phyloP scores from a whole-genome alignment of 2,888 invertebrate species.

The Apamea anceps region DNA sequence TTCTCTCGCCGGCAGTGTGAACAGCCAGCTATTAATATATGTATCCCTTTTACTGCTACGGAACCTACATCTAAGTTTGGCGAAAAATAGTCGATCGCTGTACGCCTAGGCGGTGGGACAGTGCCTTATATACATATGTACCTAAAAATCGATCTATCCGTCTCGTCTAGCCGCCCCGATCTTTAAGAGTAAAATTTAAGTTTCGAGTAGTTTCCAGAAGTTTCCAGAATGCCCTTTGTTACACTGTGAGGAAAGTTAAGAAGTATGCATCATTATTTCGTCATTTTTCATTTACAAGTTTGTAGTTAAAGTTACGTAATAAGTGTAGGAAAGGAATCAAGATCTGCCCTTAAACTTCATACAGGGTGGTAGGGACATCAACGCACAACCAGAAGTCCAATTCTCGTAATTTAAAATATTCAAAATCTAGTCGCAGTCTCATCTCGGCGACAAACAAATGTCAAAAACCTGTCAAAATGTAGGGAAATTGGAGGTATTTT shows the following conservation, averaged over 20 bases:
- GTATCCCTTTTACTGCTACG: not conserved
- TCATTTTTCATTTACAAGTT: slow-evolving; percentile 9
- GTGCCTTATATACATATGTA: not conserved
- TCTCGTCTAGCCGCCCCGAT: slow-evolving; percentile 19
- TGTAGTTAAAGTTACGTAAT: not conserved
- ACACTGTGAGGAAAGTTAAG: not conserved
- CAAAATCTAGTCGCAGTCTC: too few species aligned
- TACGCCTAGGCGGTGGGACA: not conserved
- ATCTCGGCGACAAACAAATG: too few species aligned
- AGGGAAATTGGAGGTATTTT: too few species aligned
- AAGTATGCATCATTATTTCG: slow-evolving; percentile 10
- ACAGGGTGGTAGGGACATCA: too few species aligned
- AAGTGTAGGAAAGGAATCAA: too few species aligned
- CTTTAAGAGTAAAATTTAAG: slow-evolving; percentile 20
- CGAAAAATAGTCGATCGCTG: not conserved
- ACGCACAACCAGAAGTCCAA: too few species aligned
- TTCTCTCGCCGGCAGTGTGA: not conserved
- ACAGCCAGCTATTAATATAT: not conserved
- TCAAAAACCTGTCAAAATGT: too few species aligned
- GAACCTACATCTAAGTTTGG: not conserved
- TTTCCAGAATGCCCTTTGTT: slow-evolving; percentile 34
- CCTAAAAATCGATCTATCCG: slow-evolving; percentile 33
- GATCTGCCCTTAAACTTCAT: too few species aligned
- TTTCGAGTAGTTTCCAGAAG: slow-evolving; percentile 29
- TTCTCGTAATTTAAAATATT: too few species aligned